Evolutionary conservation across 2,113 vertebrate species (phyloP).

Genomic region (Callaeas wilsoni): DNA sequence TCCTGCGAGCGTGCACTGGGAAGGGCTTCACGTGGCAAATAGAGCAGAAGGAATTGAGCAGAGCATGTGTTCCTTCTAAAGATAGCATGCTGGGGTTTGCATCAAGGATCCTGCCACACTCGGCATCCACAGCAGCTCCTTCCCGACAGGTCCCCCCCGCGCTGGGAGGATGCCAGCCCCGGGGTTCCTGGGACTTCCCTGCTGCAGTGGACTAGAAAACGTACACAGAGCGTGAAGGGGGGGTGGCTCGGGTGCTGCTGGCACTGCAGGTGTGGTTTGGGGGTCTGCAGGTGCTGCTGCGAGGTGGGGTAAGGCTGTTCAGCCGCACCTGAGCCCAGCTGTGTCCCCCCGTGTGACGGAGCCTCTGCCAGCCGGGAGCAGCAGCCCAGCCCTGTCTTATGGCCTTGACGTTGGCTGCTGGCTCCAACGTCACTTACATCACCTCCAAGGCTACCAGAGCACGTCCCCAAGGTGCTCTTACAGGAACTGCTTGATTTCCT

Average conservation of each 20-base stretch:
- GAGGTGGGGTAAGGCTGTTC: not conserved
- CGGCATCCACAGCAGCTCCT: not conserved
- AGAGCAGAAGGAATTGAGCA: constrained; percentile 55
- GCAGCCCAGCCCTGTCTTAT: not conserved
- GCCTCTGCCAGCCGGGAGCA: not conserved
- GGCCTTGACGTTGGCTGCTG: not conserved
- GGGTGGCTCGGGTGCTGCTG: not conserved
- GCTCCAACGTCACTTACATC: not conserved
- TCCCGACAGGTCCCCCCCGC: accelerated
- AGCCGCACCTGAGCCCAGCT: not conserved
- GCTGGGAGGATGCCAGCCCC: not conserved
- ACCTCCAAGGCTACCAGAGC: not conserved
- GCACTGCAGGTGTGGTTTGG: not conserved
- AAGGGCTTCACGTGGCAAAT: constrained; percentile 24
- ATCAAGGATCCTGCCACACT: not conserved
- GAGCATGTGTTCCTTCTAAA: constrained; percentile 59
- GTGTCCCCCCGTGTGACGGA: accelerated
- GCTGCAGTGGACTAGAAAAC: not conserved
- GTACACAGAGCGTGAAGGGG: accelerated
- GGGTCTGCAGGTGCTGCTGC: not conserved
- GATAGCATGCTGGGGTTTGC: constrained; percentile 14
- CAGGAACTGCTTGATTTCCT: accelerated
- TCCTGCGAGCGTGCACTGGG: not conserved
- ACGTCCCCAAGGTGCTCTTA: not conserved
- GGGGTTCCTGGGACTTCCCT: not conserved